Conservation (phyloP, 2,797 vertebrate species). For the Phalanger gymnotis region DNA sequence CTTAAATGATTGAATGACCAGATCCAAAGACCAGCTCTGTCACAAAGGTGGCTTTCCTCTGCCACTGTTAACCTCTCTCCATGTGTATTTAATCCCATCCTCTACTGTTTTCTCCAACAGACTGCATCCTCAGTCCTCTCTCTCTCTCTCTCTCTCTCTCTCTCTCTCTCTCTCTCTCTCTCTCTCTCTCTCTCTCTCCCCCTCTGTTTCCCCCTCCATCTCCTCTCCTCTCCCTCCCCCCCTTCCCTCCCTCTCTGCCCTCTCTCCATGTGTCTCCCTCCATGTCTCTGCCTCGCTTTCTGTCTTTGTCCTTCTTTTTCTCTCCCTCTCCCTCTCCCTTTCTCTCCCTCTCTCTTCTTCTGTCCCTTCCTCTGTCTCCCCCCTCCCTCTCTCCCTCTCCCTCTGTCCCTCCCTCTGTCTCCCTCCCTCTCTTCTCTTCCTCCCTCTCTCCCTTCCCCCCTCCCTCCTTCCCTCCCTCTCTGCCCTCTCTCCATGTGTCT, state of each 20-base stretch:
- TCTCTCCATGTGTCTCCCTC: neutral
- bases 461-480: neutral
- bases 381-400: neutral
- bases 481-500: neutral
- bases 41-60: neutral
- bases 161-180: neutral
- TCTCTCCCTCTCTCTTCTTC: no score
- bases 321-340: neutral
- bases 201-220: no score
- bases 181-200: no score
- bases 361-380: neutral
- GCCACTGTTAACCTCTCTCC: neutral
- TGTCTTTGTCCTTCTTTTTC: neutral
- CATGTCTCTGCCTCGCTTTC: neutral
- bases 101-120: neutral
- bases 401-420: neutral
- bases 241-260: neutral
- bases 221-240: rapidly evolving
- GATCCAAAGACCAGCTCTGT: neutral
- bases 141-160: neutral
- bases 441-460: neutral
- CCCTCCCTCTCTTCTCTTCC: no score
- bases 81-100: neutral
- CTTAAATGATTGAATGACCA: neutral
- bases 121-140: neutral